Evolutionary conservation across 2,888 invertebrate genomes (phyloP).

Genomic region (Aelia acuminata): DNA sequence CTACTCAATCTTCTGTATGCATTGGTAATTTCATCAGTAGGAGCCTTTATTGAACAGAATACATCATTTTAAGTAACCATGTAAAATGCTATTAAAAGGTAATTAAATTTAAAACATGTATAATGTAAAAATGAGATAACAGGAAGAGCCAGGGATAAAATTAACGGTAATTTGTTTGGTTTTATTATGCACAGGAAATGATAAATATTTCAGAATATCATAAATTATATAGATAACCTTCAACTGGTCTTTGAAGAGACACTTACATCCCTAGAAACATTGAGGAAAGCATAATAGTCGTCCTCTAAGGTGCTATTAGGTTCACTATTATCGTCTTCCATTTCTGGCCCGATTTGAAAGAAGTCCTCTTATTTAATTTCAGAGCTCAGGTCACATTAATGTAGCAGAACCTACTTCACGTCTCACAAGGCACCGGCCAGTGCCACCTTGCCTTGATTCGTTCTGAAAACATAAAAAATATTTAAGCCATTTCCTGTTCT

Average conservation of each 20-base stretch:
- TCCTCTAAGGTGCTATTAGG: slow-evolving; percentile 73
- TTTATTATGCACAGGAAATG: background rate
- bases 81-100: background rate
- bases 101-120: background rate
- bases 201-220: background rate
- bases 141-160: background rate
- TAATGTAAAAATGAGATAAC: background rate
- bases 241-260: background rate
- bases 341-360: background rate
- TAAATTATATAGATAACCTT: slow-evolving; percentile 22
- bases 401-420: slow-evolving; percentile 16
- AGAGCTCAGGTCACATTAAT: slow-evolving; percentile 13
- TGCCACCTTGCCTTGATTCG: background rate
- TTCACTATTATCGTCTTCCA: slow-evolving; percentile 62
- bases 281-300: slow-evolving; percentile 90
- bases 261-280: slow-evolving; percentile 86
- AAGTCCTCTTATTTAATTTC: background rate
- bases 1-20: slow-evolving; percentile 93
- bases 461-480: background rate
- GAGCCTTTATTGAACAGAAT: slow-evolving; percentile 77
- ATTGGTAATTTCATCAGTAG: slow-evolving; percentile 91
- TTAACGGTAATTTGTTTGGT: background rate
- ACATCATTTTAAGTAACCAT: background rate
- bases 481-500: background rate
- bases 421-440: slow-evolving; percentile 40